A percentile compares a stretch with the other conserved stretches of the same genome.
phyloP scores from a whole-genome alignment of 2,113 vertebrate genomes.

The Anguilla japonica region DNA sequence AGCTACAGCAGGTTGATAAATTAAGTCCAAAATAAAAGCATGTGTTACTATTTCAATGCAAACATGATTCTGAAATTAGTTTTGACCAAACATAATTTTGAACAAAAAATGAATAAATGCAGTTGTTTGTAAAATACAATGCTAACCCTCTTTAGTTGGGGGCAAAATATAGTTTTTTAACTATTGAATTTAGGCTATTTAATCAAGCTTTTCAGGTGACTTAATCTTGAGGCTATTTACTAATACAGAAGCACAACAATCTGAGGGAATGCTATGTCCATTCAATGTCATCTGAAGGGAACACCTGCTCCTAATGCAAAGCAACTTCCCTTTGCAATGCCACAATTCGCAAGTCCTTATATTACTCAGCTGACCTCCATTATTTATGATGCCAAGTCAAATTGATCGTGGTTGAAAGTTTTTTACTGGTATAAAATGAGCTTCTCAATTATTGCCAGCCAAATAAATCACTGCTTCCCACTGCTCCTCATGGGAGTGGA shows the following conservation, averaged over 20 bases:
- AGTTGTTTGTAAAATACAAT: too few species aligned
- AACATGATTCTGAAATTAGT: too few species aligned
- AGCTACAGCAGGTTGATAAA: too few species aligned
- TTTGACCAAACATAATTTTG: too few species aligned
- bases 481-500: constrained; percentile 52
- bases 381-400: constrained; percentile 72
- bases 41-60: too few species aligned
- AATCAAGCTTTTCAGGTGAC: background rate
- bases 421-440: constrained; percentile 78
- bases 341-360: constrained; percentile 45
- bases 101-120: too few species aligned
- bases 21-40: too few species aligned
- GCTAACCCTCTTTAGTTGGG: too few species aligned
- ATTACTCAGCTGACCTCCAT: constrained; percentile 67
- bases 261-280: background rate
- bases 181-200: too few species aligned
- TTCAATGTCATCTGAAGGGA: background rate
- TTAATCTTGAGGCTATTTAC: background rate
- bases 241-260: background rate
- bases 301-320: background rate
- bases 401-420: constrained; percentile 80
- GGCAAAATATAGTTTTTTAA: too few species aligned
- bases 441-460: constrained; percentile 73
- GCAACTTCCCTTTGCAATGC: constrained; percentile 27
- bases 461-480: constrained; percentile 67